Base-by-base conservation (phyloP, 2,797 vertebrate species). In the Parambassis ranga region DNA sequence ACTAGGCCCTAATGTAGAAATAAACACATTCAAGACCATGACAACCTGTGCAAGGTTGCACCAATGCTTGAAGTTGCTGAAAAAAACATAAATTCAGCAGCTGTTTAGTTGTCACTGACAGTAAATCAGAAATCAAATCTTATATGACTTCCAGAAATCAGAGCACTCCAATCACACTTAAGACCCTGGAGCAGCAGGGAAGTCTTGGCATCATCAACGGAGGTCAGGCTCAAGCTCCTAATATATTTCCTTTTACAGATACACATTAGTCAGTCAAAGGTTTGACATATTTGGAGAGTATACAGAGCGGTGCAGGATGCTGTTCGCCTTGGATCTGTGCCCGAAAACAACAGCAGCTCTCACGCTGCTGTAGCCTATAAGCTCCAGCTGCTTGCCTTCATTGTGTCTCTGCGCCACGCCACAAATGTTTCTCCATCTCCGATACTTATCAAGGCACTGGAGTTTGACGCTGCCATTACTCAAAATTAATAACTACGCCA, bases 401-500 rank as follows among this genome's bases (percentile, higher is more conserved):
- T 83, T 71, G 79, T 73, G 82, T 84, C 76, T 71, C 82, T 60
- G 77, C 8, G 59, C 70, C 65, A 51, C 7, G 65, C 74, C 68
- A 32, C 79, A 82, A 85, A 80, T 56, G 75, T 75, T 84, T 77
- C 70, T 79, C 79, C 75, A 67, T 85, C 79, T 91, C 81, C 79
- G 91, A 85, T 91, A 87, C 81, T 92, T 87, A 94, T 95, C 93
- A 93, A 91, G 84, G 82, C 79, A 81, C 75, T 90, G 89, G 85
- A 87, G 81, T 88, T 41, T 94, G 91, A 94, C 88, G 89, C 46
- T 72, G 89, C 81, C 79, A 87, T 87, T 93, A 82, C 80, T 93
- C 88, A 90, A 91, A 93, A 94, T 93, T 93, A 96, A 92, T 93
- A 93, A 93, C 92, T 90, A 89, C 84, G 81, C 84, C 86, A 70